Evolutionary conservation across 2,797 vertebrate species (phyloP), one percentile per base, ranked within the genome.

Genomic region (Schizothorax lantsangensis): DNA sequence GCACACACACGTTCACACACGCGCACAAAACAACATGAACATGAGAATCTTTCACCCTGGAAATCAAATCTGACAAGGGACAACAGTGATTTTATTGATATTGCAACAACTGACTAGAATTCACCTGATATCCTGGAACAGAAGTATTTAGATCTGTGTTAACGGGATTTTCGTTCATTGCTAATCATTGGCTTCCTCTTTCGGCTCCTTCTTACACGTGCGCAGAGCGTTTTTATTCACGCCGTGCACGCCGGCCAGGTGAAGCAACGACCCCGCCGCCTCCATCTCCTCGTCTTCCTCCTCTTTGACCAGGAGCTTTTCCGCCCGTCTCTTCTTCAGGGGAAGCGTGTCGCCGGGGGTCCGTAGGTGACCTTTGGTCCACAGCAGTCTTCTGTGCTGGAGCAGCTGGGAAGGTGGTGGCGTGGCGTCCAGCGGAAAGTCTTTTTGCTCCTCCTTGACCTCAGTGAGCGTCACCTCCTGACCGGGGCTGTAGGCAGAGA

Each of bases 61-160:
- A 91, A 92, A 91, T 10, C 91, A 91, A 86, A 91, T 80, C 36
- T 75, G 91, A 92, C n/a, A 68, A 92, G 92, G 91, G 94, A 95
- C 95, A 95, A 97, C 95, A 95, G 94, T 93, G 96, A 97, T 96
- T 97, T 96, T 74, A 79, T 96, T 97, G 97, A 97, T 99, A 99
- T 99, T 99, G 98, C 98, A 97, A 99, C 97, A 97, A 97, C 97
- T 97, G 96, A 97, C 97, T 97, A 97, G 96, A 97, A 97, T 98
- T 99, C 97, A 98, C 98, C 97, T 99, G 98, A 99, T 98, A 97
- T 97, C 97, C 97, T 97, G 96, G 97, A 98, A 97, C 90, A 85
- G 79, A 85, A 82, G 54, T 38, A 81, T 86, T 68, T 73, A 84
- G 69, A 83, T 64, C 79, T 83, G 45, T 68, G 19, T 59, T 54